Conservation (phyloP, 2,113 vertebrate species). For the Mus spicilegus region DNA sequence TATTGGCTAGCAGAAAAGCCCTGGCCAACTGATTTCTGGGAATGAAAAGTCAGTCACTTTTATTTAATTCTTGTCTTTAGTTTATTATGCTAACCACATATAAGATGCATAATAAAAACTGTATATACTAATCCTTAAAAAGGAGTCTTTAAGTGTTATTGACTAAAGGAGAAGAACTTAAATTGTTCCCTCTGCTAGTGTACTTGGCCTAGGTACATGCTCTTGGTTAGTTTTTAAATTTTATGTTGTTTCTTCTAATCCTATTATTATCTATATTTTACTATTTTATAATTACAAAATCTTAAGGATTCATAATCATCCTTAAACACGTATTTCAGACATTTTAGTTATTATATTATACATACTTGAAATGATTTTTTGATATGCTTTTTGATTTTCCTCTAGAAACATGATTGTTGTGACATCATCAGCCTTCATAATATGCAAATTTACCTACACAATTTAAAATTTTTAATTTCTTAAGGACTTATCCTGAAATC, state of each 20-base stretch:
- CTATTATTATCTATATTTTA: background rate
- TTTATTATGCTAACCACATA: slow-evolving; percentile 70
- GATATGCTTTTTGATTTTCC: background rate
- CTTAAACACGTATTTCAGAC: background rate
- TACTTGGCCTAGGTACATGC: background rate
- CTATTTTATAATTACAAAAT: slow-evolving; percentile 11
- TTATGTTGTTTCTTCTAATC: slow-evolving; percentile 2
- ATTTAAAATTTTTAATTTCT: background rate
- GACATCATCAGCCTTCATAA: background rate
- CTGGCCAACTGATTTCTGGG: slow-evolving; percentile 38
- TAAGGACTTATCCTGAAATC: slow-evolving; percentile 6
- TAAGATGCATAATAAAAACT: slow-evolving; percentile 61
- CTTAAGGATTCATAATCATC: background rate
- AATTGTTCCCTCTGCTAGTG: background rate
- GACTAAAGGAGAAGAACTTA: slow-evolving; percentile 58
- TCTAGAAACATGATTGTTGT: background rate
- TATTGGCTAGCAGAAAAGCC: slow-evolving; percentile 20
- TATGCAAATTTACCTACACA: background rate
- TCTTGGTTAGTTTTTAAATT: background rate
- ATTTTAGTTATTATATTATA: slow-evolving; percentile 33
- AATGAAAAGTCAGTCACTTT: slow-evolving; percentile 71
- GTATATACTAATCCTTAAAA: slow-evolving; percentile 64
- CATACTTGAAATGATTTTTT: slow-evolving; percentile 43
- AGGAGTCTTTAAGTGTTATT: slow-evolving; percentile 58
- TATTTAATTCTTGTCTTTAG: slow-evolving; percentile 61